Base-by-base conservation (phyloP, 2,113 vertebrate genomes). In the Propithecus coquereli region DNA sequence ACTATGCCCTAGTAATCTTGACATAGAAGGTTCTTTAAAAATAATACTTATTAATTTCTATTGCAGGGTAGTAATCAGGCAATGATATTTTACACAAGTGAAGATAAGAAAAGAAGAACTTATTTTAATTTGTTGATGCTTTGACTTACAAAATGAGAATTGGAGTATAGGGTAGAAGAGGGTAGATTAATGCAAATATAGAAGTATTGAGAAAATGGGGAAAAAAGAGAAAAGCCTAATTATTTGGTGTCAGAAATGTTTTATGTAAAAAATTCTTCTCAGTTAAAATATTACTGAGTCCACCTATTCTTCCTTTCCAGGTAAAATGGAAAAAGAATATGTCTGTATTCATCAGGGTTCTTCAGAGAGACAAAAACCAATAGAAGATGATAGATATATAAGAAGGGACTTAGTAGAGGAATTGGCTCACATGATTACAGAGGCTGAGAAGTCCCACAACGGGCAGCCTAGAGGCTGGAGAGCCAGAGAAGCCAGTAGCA, bases 91-190 rank as follows among this genome's bases (percentile, higher is more conserved):
- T 47, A n/a, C 70, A 54, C 70, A 70, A 83, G 83, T 7, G 5
- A 79, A 88, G 61, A 77, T n/a, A 3, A 88, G 30, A 91, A 2
- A 77, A 59, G n/a, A 77, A 59, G 30, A 83, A 61, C 16, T 74
- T 54, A 37, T 57, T 94, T 94, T 17, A 71, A 54, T 45, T 84
- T 87, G 61, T 76, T 96, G 23, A 76, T 92, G 52, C 71, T 88
- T 65, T 65, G 25, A 70, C 52, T 70, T 82, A 84, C 37, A 59
- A 94, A 94, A 93, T 59, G 10, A 1, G 22, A 94, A 43, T 16
- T 79, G 27, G 22, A 57, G 9, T 40, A n/a, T 14, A 84, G 13
- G 0, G 1, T 68, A 3, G 25, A 77, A 91, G 7, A 45, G 25
- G 4, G 27, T 79, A 87, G 12, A 71, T n/a, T 87, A 84, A 73